Base-by-base conservation (phyloP, 2,888 invertebrate species). In the Uloborus plumipes region DNA sequence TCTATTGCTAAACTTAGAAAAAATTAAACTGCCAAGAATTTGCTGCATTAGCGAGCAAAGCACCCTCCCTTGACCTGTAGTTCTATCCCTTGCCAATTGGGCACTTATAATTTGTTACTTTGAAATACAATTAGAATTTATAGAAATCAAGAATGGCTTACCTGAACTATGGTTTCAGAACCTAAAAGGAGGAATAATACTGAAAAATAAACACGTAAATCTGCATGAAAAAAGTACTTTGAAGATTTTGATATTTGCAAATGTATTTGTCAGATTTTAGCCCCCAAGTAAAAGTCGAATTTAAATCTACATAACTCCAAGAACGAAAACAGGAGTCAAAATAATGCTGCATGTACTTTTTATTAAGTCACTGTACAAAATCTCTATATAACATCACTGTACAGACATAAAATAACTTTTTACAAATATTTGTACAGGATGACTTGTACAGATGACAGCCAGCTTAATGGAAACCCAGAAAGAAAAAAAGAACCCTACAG, bases 331-430 rank as follows among this genome's bases (percentile, higher is more conserved):
- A 71, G 31, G 64, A 76, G 71, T 47, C 70, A 72, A 62, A 69
- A 62, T 58, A 76, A 77, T 83, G 77, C 83, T 77, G 83, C 83
- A 77, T 83, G 76, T 77, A 82, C 74, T 76, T 82, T 79, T 83
- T 83, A 83, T 78, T 84, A 84, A 84, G 84, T 84, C 84, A 76
- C 84, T 84, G 84, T 84, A 84, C 84, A 84, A 84, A 84, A 84
- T 80, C 76, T 76, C 84, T 80, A 80, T 84, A 80, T 84, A 69
- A 84, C 79, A 72, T 73, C 79, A 76, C 84, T 84, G 84, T 84
- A 84, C 84, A 84, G 66, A 80, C 84, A 84, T 78, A 84, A 84
- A 78, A 84, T 80, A 76, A 75, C 79, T 84, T 84, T 84, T 80
- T 80, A 84, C 80, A 84, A 76, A 80, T 80, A 75, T 84, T 84